These are phyloP conservation scores for Galbula dea DNA, from an alignment of 2,113 vertebrate species.

Conservation along the genomic window DNA sequence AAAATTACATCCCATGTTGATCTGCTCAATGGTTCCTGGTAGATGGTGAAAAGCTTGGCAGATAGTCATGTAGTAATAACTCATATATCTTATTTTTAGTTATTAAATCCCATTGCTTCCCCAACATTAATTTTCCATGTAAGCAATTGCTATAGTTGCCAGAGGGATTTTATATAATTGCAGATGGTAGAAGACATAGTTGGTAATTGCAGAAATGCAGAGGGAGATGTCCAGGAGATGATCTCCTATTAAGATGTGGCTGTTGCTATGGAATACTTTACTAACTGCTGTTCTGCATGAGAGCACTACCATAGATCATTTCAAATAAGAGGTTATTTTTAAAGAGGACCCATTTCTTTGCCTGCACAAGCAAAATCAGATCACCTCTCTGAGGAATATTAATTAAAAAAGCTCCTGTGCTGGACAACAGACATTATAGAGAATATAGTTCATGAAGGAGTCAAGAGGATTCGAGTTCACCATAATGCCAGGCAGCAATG, in stretches of 20 bases:
- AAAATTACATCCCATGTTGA: conserved; percentile 16
- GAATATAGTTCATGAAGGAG: conserved; percentile 3
- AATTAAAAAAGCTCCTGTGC: conserved; percentile 1
- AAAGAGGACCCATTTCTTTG: conserved; percentile 27
- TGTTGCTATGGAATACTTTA: conserved; percentile 38
- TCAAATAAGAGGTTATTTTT: conserved; percentile 49
- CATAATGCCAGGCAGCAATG: not conserved
- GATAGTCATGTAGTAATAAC: conserved; percentile 9
- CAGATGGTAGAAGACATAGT: conserved; percentile 13
- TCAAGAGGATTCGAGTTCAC: not conserved
- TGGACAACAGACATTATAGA: conserved; percentile 10
- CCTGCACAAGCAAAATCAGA: conserved; percentile 52
- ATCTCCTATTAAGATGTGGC: conserved; percentile 54
- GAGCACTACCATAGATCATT: conserved; percentile 15
- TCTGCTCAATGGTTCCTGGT: conserved; percentile 5
- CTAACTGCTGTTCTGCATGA: conserved; percentile 25
- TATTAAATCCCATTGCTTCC: conserved; percentile 41
- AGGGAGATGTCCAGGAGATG: conserved; percentile 55
- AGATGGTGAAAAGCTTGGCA: conserved; percentile 14
- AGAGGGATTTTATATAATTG: conserved; percentile 47
- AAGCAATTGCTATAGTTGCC: conserved; percentile 50
- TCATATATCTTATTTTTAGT: conserved; percentile 39
- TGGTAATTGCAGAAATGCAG: conserved; percentile 56
- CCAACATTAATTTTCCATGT: conserved; percentile 54
- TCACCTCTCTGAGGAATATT: conserved; percentile 29